Percentiles rank a stretch among this genome's conserved stretches.
phyloP scores from a whole-genome alignment of 2,797 vertebrate genomes.

The Glossophaga mutica region DNA sequence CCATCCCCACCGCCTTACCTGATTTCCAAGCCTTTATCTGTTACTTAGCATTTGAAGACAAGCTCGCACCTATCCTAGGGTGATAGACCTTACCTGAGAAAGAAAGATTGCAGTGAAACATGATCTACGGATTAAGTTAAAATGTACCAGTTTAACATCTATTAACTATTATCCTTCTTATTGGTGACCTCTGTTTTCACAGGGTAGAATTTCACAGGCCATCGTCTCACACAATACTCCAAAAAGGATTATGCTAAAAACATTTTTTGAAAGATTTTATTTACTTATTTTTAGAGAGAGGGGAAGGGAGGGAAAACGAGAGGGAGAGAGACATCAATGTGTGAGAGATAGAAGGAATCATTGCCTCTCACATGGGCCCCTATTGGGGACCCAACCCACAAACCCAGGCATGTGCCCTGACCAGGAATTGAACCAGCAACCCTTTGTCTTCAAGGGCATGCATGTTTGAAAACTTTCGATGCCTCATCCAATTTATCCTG shows the following conservation, averaged over 20 bases:
- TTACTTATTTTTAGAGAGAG: not conserved
- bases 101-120: not conserved
- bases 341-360: not conserved
- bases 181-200: not conserved
- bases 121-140: not conserved
- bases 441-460: not conserved
- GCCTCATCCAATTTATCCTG: not conserved
- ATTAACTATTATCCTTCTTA: not conserved
- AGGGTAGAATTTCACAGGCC: not conserved
- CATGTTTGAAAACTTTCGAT: constrained; percentile 9
- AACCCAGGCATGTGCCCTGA: not conserved
- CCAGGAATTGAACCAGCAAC: not conserved
- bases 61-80: not conserved
- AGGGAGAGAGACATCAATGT: not conserved
- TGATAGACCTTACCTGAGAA: not conserved
- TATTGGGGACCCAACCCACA: not conserved
- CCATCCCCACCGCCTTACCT: not conserved
- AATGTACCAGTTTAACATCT: not conserved
- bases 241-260: not conserved
- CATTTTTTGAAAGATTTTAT: not conserved
- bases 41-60: not conserved
- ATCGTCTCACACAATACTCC: not conserved
- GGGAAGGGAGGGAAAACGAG: not conserved
- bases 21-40: not conserved
- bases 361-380: not conserved